Percentiles rank a stretch among this genome's conserved stretches.
Evolutionary conservation across 1,140 invertebrate species (phyloP).

Genomic region (Plectus sambesii): DNA sequence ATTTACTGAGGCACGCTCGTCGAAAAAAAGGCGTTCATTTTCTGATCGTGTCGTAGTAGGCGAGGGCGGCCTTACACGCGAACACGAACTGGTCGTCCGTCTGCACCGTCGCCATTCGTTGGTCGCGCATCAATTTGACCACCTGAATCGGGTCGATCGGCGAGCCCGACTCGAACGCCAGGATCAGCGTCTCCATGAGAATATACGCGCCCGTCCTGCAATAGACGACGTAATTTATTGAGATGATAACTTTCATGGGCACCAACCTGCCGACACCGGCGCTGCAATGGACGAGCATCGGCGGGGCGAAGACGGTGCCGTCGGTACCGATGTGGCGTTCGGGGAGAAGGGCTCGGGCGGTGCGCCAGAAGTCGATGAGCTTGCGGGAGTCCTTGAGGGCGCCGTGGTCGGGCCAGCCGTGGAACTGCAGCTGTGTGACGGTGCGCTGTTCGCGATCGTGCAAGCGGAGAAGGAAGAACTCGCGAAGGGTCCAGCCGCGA

Average conservation of each 20-base stretch:
- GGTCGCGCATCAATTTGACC: not conserved
- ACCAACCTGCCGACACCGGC: too few relatives aligned
- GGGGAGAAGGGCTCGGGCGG: too few relatives aligned
- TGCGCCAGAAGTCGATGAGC: not conserved
- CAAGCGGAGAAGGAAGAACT: not conserved
- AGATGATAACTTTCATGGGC: too few relatives aligned
- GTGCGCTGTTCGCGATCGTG: not conserved
- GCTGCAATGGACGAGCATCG: too few relatives aligned
- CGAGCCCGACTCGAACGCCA: not conserved
- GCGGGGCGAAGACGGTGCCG: too few relatives aligned
- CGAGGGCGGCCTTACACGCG: not conserved
- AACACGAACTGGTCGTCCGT: not conserved
- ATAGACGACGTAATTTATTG: too few relatives aligned
- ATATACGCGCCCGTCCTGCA: too few relatives aligned
- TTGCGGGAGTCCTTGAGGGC: not conserved
- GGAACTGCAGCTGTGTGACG: not conserved
- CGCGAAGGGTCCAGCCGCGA: not conserved
- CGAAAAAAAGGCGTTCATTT: too few relatives aligned
- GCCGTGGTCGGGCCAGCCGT: not conserved
- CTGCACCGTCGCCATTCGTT: not conserved
- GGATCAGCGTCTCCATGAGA: too few relatives aligned
- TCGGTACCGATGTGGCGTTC: too few relatives aligned
- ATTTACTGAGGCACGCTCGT: too few relatives aligned
- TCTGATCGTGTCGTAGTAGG: not conserved
- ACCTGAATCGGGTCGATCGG: not conserved